Percentiles rank a stretch among this genome's conserved stretches.
phyloP scores from a whole-genome alignment of 2,888 invertebrate genomes.

The Lochmaea crataegi region DNA sequence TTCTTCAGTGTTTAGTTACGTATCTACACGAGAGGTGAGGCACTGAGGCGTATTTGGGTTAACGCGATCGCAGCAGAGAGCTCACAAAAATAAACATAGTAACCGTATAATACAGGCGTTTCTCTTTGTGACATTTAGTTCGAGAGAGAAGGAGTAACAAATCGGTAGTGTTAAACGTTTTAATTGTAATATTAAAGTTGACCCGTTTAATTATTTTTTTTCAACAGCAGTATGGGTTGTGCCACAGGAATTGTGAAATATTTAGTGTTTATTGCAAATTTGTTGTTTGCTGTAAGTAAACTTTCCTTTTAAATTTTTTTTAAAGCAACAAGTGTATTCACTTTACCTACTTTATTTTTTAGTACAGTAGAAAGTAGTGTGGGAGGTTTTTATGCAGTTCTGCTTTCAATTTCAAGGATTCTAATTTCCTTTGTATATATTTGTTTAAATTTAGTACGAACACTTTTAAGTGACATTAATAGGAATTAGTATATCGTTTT shows the following conservation, averaged over 20 bases:
- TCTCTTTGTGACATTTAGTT: conserved; percentile 32
- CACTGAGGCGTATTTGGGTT: conserved; percentile 22
- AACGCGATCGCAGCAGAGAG: conserved; percentile 15
- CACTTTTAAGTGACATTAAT: not conserved
- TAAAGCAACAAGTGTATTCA: conserved; percentile 45
- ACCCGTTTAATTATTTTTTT: not conserved
- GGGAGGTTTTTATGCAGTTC: not conserved
- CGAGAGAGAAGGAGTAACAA: conserved; percentile 21
- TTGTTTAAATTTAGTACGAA: not conserved
- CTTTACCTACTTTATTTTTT: not conserved
- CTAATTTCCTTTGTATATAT: not conserved
- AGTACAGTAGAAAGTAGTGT: not conserved
- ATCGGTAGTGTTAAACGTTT: not conserved
- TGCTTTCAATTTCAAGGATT: no score
- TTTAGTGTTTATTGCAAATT: conserved; percentile 62
- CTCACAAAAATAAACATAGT: conserved; percentile 34
- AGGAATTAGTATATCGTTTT: no score
- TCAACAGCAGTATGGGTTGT: conserved; percentile 60
- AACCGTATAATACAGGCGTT: conserved; percentile 25
- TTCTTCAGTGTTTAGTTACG: conserved; percentile 26
- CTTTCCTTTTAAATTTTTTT: not conserved
- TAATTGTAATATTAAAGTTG: conserved; percentile 1
- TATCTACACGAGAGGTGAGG: conserved; percentile 21
- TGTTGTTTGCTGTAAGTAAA: conserved; percentile 80
- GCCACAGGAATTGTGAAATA: conserved; percentile 63